These are phyloP conservation scores for Julus scandinavius DNA, from an alignment of 2,888 invertebrate genomes.

Conservation along the genomic window DNA sequence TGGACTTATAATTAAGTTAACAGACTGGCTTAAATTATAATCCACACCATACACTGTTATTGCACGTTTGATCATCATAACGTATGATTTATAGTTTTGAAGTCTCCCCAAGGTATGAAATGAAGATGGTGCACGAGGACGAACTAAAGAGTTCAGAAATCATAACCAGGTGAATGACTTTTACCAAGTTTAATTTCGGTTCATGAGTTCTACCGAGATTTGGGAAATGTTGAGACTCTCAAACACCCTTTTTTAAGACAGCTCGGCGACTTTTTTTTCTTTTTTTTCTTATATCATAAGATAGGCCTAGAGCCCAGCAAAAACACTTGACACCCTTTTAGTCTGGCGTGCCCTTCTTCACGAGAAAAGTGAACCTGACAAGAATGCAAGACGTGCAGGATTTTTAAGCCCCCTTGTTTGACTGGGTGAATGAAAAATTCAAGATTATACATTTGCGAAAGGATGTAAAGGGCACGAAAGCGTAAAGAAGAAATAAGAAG, in stretches of 20 bases:
- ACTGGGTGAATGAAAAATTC: constrained; percentile 45
- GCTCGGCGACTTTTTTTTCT: neutral
- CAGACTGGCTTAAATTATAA: no score
- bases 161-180: neutral
- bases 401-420: constrained; percentile 46
- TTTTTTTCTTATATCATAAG: neutral
- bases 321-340: constrained; percentile 46
- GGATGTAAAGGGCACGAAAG: constrained; percentile 36
- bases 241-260: neutral
- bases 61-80: neutral
- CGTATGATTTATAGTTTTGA: neutral
- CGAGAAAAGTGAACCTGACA: constrained; percentile 45
- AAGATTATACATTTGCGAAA: constrained; percentile 46
- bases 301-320: constrained; percentile 2
- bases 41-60: neutral
- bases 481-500: constrained; percentile 41
- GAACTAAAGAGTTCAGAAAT: no score
- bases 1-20: no score
- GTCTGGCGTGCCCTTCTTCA: constrained; percentile 36
- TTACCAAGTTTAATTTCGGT: neutral
- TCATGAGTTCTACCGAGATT: neutral
- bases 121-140: no score
- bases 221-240: neutral
- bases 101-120: neutral
- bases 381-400: constrained; percentile 43